These are phyloP conservation scores for Synaphobranchus kaupii DNA, from an alignment of 2,797 vertebrate species.

Conservation along the genomic window DNA sequence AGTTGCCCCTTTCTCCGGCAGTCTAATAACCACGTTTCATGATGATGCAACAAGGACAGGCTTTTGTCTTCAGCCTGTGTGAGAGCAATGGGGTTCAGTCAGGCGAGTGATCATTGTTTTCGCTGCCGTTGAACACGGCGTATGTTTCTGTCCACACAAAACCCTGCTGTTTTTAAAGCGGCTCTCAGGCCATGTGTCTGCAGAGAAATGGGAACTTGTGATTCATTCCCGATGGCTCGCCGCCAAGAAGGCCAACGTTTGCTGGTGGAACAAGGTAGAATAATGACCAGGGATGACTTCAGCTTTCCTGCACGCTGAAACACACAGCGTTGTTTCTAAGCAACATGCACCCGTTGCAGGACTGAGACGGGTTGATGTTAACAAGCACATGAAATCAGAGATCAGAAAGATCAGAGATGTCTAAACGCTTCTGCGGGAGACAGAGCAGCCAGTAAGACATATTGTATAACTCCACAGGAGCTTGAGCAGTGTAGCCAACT, in stretches of 20 bases:
- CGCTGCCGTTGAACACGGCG: background rate
- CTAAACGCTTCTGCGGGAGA: background rate
- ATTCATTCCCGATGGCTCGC: background rate
- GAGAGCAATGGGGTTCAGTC: background rate
- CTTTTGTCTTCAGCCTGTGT: background rate
- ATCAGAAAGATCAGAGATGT: background rate
- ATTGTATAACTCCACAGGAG: background rate
- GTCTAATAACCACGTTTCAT: conserved; percentile 2
- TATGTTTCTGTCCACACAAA: background rate
- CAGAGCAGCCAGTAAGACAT: background rate
- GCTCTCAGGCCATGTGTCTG: background rate
- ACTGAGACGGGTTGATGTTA: background rate
- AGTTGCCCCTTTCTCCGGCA: background rate
- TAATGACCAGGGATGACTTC: background rate
- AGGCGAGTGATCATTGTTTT: background rate
- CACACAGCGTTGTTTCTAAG: background rate
- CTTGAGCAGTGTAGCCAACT: background rate
- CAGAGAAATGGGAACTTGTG: background rate
- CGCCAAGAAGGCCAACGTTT: background rate
- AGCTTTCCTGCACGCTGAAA: background rate
- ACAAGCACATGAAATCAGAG: background rate
- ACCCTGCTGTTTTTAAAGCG: background rate
- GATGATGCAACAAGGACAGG: background rate
- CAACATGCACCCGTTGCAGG: background rate
- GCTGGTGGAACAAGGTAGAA: background rate